Evolutionary conservation across 2,797 vertebrate species (phyloP), one percentile per base, ranked within the genome.

Genomic region (Sternotherus odoratus): DNA sequence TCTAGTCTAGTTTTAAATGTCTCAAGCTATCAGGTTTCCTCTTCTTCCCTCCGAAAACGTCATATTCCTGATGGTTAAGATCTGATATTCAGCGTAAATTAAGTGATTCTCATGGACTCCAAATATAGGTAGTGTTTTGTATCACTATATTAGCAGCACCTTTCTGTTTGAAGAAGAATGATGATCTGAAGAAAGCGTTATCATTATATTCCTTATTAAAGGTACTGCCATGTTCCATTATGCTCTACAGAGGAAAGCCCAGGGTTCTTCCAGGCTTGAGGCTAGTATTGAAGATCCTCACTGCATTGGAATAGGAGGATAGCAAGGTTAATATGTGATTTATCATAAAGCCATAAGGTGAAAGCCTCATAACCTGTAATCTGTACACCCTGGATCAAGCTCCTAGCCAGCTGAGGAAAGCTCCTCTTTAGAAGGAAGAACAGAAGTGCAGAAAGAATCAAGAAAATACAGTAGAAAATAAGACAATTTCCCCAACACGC

Each of bases 341-440:
- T 56, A 33, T 82, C 79, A 78, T 21, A 51, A 72, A 53, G 49
- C 39, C 19, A 89, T 6, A 0, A 23, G 56, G 19, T 78, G 36
- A 66, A 95, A 77, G 8, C 26, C 15, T 72, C 0, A 0, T 86
- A 81, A 17, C 33, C 46, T 0, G 0, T 36, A 86, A 60, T 11
- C 12, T 24, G 56, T 69, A 5, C 3, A 30, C 91, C 33, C 56
- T 12, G 53, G n/a, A 87, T 33, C 53, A 53, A 86, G 17, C 48
- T 89, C 17, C 86, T 17, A 0, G 10, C 88, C 83, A 89, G 24
- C 54, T 48, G 54, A 85, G 51, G 48, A 86, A 77, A 48, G 82
- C 50, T 88, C 24, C 26, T 46, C 46, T 94, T 90, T 75, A 78
- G 5, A 21, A 53, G 79, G 49, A 90, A 84, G 63, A 79, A 87